A percentile compares a stretch with the other conserved stretches of the same genome.
Evolutionary conservation across 2,888 invertebrate genomes (phyloP).

Genomic region (Lycocerus yunnanus): DNA sequence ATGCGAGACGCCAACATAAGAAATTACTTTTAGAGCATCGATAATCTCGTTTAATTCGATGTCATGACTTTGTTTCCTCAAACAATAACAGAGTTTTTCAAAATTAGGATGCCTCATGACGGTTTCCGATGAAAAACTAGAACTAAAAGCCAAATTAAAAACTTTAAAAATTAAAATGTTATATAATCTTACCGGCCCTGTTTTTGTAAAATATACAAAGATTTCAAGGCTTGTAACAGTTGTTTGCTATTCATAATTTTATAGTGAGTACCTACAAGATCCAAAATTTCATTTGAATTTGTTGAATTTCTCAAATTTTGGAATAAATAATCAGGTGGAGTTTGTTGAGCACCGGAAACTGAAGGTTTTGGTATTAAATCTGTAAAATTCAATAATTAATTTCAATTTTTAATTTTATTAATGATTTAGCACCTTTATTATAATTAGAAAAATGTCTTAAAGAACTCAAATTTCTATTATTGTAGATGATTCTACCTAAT

Average conservation of each 20-base stretch:
- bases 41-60: constrained; percentile 61
- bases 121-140: constrained; percentile 51
- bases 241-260: constrained; percentile 61
- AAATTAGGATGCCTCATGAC: constrained; percentile 63
- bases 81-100: constrained; percentile 61
- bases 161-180: background rate
- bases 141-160: constrained; percentile 39
- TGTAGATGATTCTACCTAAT: background rate
- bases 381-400: background rate
- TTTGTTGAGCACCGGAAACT: background rate
- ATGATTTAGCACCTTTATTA: background rate
- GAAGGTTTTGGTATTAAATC: constrained; percentile 9
- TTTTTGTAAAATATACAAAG: constrained; percentile 63
- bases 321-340: constrained; percentile 56
- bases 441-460: background rate
- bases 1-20: constrained; percentile 62
- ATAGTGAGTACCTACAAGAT: constrained; percentile 54
- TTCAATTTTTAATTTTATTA: background rate
- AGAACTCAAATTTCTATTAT: background rate
- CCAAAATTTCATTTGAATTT: constrained; percentile 56
- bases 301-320: constrained; percentile 56
- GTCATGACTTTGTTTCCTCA: constrained; percentile 60
- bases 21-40: constrained; percentile 63
- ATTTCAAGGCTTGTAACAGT: constrained; percentile 61
- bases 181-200: constrained; percentile 51